Evolutionary conservation across 2,797 vertebrate species (phyloP), one percentile per base, ranked within the genome.

Genomic region (Pseudocheirus occidentalis): DNA sequence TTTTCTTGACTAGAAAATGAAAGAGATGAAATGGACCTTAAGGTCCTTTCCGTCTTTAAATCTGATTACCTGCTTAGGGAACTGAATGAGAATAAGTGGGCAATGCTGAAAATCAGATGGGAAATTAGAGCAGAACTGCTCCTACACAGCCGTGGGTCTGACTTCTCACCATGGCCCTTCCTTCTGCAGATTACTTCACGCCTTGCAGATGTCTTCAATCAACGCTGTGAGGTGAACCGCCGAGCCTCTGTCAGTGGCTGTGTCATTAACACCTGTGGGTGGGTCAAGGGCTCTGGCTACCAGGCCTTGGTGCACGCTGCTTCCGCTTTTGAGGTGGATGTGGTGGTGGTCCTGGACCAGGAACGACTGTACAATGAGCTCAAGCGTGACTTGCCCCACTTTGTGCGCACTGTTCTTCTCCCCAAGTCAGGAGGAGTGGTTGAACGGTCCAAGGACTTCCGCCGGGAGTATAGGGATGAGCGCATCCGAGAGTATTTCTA

Each of bases 401-500:
- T 99, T 0, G 99, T 99, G 11, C 99, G 99, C 14, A 99, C 99
- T 0, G 99, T 99, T 16, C 99, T 99, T 91, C 98, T 99, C 5
- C 99, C 99, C 90, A 99, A 99, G 96, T 99, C 99, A 0, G 99
- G 99, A 0, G 99, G 99, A 0, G 99, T 99, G 40, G 99, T 99
- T 46, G 99, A 99, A 97, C 99, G 99, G 56, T 99, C 99, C 95
- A 99, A 99, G 96, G 99, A 99, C 98, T 99, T 99, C 98, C 98
- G 99, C 0, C 98, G 99, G n/a, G 99, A 99, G 1, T 96, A 99
- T 11, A 98, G 99, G 0, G 99, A 99, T 0, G 99, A 99, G 91
- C 99, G 99, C 93, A 99, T 99, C 97, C 99, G 99, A 0, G 99
- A 99, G 96, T 99, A 99, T 96, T 99, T 99, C 98, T 99, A 99